Base-by-base conservation (phyloP, 2,888 invertebrate genomes). In the Notodonta dromedarius region DNA sequence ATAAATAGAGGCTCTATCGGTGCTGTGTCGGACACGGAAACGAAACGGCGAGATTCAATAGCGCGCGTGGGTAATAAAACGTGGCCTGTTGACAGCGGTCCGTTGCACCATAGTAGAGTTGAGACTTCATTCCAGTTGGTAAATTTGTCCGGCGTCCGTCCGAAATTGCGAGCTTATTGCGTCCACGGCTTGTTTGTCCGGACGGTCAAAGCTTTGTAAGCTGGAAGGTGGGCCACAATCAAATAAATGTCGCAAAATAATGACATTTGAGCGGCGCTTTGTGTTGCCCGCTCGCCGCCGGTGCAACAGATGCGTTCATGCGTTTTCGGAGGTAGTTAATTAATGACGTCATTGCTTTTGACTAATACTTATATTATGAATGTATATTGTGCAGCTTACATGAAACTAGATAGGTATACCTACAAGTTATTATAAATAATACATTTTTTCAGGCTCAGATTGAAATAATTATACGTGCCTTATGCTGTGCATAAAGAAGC, bases 141-240 rank as follows among this genome's bases (percentile, higher is more conserved):
- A 90, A 91, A 91, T 91, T 91, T 91, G 92, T 89, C 82, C 87
- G 89, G 84, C 82, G 85, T 79, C 82, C 84, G 82, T 83, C 86
- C 85, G 84, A 88, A 91, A 91, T 86, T 84, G 88, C 85, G 82
- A 79, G 86, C 85, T 91, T 93, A 92, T 93, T 93, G 92, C 91
- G 81, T 83, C 84, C 86, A 86, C 80, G 76, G 84, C 78, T 80
- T 89, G 89, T 91, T 89, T 90, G 87, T 85, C 67, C 76, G 78
- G 74, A 73, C 78, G 82, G 86, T 85, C 91, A 89, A 90, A 90
- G 90, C 91, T 90, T 91, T 91, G 88, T 84, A 83, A 84, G 77
- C 78, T 76, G 78, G 78, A 84, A 89, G 88, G 87, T 91, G 85
- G 73, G 73, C 73, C 74, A 78, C 80, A 82, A 83, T 85, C 83